phyloP scores from a whole-genome alignment of 1,140 invertebrate genomes.

The Eulimnadia texana region DNA sequence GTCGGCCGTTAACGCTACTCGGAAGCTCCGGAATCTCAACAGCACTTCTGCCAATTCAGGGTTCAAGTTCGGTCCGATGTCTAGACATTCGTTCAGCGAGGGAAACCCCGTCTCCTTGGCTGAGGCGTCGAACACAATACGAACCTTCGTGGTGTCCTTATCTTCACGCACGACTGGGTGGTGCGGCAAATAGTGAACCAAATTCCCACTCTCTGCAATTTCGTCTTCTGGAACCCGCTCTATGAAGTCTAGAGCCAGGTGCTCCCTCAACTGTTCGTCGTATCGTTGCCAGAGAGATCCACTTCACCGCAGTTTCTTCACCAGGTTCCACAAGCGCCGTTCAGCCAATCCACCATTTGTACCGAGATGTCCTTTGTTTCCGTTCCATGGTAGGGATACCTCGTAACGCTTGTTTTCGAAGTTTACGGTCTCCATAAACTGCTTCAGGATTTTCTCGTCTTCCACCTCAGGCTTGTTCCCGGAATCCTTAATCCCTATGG shows the following conservation, averaged over 20 bases:
- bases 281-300: background rate
- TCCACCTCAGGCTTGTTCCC: background rate
- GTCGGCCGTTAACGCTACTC: slow-evolving; percentile 28
- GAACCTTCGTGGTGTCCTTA: slow-evolving; percentile 14
- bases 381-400: slow-evolving; percentile 14
- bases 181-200: slow-evolving; percentile 20
- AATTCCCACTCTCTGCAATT: background rate
- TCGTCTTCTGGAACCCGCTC: slow-evolving; percentile 14
- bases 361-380: background rate
- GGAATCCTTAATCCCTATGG: background rate
- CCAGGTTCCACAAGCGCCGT: slow-evolving; percentile 2
- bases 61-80: slow-evolving; percentile 22
- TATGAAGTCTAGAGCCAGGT: slow-evolving; percentile 15
- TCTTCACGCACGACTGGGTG: slow-evolving; percentile 13
- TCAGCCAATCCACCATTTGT: slow-evolving; percentile 5
- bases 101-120: background rate
- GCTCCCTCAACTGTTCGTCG: slow-evolving; percentile 15
- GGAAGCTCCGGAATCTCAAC: slow-evolving; percentile 26
- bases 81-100: slow-evolving; percentile 20
- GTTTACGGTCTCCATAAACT: slow-evolving; percentile 7
- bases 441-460: background rate
- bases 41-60: slow-evolving; percentile 28
- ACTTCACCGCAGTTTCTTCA: background rate
- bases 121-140: slow-evolving; percentile 21
- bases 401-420: background rate